Evolutionary conservation across 2,888 invertebrate species (phyloP).

Genomic region (Monoplex corrugatus): DNA sequence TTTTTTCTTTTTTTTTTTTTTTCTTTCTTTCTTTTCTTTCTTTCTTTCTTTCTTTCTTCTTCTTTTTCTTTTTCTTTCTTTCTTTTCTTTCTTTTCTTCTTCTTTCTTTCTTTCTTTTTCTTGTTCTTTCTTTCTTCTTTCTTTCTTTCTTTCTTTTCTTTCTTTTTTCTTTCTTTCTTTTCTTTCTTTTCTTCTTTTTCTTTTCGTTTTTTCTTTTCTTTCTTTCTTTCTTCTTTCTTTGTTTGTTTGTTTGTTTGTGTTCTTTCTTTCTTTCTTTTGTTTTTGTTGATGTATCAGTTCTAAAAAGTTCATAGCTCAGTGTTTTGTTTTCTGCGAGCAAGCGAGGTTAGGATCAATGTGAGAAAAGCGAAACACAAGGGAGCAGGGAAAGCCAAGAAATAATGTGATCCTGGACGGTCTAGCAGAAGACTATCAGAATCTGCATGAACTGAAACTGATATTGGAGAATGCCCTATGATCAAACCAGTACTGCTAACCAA

Average conservation of each 20-base stretch:
- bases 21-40: background rate
- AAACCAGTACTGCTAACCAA: too few relatives aligned
- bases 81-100: background rate
- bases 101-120: background rate
- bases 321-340: too few relatives aligned
- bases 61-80: background rate
- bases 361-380: too few relatives aligned
- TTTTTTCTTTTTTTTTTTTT: too few relatives aligned
- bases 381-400: too few relatives aligned
- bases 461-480: too few relatives aligned
- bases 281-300: background rate
- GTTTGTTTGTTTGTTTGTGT: background rate
- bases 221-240: background rate
- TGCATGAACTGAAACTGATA: too few relatives aligned
- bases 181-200: background rate
- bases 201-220: constrained; percentile 7
- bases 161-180: background rate
- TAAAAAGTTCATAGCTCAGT: too few relatives aligned
- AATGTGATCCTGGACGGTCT: too few relatives aligned
- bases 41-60: too few relatives aligned
- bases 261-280: background rate
- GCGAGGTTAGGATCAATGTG: too few relatives aligned
- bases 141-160: background rate
- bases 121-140: background rate
- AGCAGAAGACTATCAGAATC: too few relatives aligned